Evolutionary conservation across 2,888 invertebrate genomes (phyloP).

Genomic region (Catocala sponsa): DNA sequence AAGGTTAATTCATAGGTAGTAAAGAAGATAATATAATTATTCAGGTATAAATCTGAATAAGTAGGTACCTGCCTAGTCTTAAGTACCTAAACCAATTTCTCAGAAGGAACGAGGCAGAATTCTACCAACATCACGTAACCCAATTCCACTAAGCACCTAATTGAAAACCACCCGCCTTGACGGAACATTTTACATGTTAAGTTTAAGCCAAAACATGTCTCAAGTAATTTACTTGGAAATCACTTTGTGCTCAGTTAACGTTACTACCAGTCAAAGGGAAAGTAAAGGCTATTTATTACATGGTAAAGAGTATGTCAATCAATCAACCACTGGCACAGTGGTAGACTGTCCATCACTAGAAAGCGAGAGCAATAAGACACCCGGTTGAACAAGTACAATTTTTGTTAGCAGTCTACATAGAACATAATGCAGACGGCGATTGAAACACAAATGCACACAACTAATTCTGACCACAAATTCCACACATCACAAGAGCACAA

Average conservation of each 20-base stretch:
- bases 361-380: constrained; percentile 66
- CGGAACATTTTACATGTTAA: constrained; percentile 15
- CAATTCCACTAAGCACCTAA: constrained; percentile 29
- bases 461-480: constrained; percentile 64
- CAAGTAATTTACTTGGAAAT: constrained; percentile 2
- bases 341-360: constrained; percentile 55
- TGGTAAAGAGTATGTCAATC: constrained; percentile 24
- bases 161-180: constrained; percentile 28
- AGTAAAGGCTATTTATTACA: constrained; percentile 6
- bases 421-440: constrained; percentile 54
- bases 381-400: constrained; percentile 65
- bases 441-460: constrained; percentile 49
- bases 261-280: constrained; percentile 12
- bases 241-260: background rate
- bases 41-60: constrained; percentile 1
- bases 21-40: background rate
- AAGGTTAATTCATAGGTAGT: no score
- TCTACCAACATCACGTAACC: constrained; percentile 22
- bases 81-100: constrained; percentile 12
- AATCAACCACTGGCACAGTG: constrained; percentile 34
- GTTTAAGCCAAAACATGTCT: constrained; percentile 24
- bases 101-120: constrained; percentile 11
- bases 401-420: constrained; percentile 64
- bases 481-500: constrained; percentile 61
- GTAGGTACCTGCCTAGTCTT: background rate